A percentile compares a stretch with the other conserved stretches of the same genome.
Conservation (phyloP, 2,113 vertebrate species). For the Atractosteus spatula region DNA sequence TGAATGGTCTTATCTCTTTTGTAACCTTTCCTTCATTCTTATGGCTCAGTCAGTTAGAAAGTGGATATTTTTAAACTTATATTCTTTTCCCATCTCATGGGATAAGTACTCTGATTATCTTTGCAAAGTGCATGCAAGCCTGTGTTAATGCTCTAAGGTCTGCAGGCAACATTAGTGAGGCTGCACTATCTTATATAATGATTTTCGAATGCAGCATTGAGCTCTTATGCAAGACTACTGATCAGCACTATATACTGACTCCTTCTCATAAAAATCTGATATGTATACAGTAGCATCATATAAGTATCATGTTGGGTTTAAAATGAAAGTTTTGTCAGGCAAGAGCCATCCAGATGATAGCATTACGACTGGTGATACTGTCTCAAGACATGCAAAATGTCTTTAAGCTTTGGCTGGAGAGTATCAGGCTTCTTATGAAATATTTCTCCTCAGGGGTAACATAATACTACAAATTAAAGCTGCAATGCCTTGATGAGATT, state of each 20-base stretch:
- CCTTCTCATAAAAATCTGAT: slow-evolving; percentile 2
- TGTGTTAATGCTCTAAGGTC: no score
- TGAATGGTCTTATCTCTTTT: no score
- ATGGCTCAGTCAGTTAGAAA: no score
- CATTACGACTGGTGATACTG: neutral
- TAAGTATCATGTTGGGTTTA: neutral
- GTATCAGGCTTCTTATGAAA: neutral
- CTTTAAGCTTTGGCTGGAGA: neutral
- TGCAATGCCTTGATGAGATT: slow-evolving; percentile 2
- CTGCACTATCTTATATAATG: slow-evolving; percentile 30
- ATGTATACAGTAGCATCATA: neutral
- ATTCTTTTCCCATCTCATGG: no score
- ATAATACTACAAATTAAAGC: slow-evolving; percentile 19
- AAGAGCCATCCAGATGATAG: neutral
- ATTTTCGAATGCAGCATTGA: neutral
- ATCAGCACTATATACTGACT: neutral
- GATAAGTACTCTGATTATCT: no score
- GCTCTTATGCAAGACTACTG: neutral
- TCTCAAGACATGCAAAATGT: no score
- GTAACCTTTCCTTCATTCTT: no score
- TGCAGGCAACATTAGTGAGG: neutral
- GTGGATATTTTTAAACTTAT: no score
- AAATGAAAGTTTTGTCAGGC: neutral
- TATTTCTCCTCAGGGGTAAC: neutral
- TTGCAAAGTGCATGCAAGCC: no score